Base-by-base conservation (phyloP, 92 coral and sea anemone species). In the Pocillopora meandrina region DNA sequence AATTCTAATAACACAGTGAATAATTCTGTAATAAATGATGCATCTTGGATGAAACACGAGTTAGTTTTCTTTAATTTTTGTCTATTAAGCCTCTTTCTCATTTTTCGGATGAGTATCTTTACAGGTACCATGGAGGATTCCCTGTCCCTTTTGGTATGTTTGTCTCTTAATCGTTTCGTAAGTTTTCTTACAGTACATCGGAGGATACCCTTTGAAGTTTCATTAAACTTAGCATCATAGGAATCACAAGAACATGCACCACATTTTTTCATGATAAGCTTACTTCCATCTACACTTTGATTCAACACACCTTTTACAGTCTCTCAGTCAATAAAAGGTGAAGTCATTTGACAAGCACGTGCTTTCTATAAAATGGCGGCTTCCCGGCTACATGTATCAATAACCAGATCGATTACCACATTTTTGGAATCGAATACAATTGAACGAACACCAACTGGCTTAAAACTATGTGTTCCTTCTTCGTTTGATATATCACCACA, bases 121-220 rank as follows among this genome's bases (percentile, higher is more conserved):
- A 87, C 78, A 58, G 82, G 79, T 74, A 87, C 61, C 77, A 86
- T 79, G 70, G 90, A 86, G 47, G 90, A 85, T 72, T 86, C 90
- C 64, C 90, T 86, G 64, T 59, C 90, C 72, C 90, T 75, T 21
- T 73, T 36, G 63, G 62, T 55, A 77, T 64, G 66, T 49, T 75
- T 68, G 58, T 59, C 80, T 77, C 69, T 69, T 56, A 47, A 33
- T 59, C 49, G 89, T 85, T 75, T 84, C 56, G 47, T 58, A 74
- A 75, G 86, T 71, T 87, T 36, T 74, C 90, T 87, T 23, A 74
- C 82, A 74, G 81, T 80, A 71, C 74, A 80, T 87, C 86, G 60
- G 74, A 49, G 52, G 34, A 86, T 78, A 72, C 31, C 63, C 42
- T 71, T 42, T 68, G 78, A 42, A 82, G 61, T 78, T 86, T 70